Evolutionary conservation across 2,888 invertebrate genomes (phyloP).

Genomic region (Lepas anatifera): DNA sequence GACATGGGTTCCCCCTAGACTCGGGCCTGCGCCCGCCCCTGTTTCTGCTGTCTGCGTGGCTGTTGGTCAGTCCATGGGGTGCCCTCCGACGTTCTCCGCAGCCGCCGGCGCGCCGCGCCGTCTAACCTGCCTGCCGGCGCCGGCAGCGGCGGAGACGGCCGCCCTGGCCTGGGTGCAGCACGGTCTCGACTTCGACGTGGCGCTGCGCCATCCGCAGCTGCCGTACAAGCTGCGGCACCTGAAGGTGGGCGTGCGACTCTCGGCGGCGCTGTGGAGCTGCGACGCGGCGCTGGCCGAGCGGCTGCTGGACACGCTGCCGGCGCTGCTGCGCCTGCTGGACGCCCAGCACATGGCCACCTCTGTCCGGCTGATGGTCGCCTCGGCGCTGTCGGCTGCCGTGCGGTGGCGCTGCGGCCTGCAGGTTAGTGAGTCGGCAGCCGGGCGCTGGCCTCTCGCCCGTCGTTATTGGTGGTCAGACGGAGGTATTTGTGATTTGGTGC

Average conservation of each 20-base stretch:
- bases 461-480: too few relatives aligned
- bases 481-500: too few relatives aligned
- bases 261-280: constrained; percentile 32
- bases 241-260: constrained; percentile 64
- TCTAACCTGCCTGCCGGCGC: constrained; percentile 23
- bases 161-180: constrained; percentile 48
- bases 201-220: constrained; percentile 71
- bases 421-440: too few relatives aligned
- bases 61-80: too few relatives aligned
- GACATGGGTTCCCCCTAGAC: too few relatives aligned
- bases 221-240: constrained; percentile 87
- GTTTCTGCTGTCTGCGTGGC: too few relatives aligned
- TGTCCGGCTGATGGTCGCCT: constrained; percentile 73
- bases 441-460: too few relatives aligned
- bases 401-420: constrained; percentile 2
- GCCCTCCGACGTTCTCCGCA: too few relatives aligned
- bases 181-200: constrained; percentile 68
- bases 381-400: constrained; percentile 43
- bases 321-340: constrained; percentile 61
- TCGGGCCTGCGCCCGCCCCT: too few relatives aligned
- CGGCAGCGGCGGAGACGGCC: constrained; percentile 28
- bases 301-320: constrained; percentile 45
- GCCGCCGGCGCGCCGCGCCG: not conserved
- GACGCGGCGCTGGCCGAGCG: constrained; percentile 18
- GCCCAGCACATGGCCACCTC: constrained; percentile 82